These are phyloP conservation scores for Rhopilema esculentum DNA, from an alignment of 30 jellyfish, hydroid and myxozoan species.

Conservation along the genomic window DNA sequence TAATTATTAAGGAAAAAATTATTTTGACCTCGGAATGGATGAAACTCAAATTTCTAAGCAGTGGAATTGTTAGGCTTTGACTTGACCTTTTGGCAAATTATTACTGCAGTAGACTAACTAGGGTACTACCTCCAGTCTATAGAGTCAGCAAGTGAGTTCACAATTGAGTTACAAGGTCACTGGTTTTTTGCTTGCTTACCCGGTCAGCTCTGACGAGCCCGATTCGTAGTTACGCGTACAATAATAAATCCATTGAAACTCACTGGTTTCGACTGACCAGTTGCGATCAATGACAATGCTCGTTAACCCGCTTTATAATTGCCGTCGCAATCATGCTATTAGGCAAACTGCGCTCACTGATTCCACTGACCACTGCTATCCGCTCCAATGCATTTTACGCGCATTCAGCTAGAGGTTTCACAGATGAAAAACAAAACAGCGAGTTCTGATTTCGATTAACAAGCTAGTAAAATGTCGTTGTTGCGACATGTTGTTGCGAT, in stretches of 20 bases:
- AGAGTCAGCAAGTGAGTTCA: background rate
- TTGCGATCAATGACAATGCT: background rate
- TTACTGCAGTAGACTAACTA: background rate
- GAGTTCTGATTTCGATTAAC: background rate
- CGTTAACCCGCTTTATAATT: background rate
- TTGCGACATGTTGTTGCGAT: background rate
- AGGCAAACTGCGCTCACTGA: conserved; percentile 3
- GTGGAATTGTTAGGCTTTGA: too few species aligned
- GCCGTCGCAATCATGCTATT: background rate
- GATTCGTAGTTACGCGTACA: background rate
- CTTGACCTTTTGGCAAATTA: too few species aligned
- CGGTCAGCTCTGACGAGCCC: background rate
- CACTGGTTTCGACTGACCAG: conserved; percentile 40
- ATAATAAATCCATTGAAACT: conserved; percentile 6
- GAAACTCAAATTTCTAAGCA: too few species aligned
- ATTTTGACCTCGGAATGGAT: too few species aligned
- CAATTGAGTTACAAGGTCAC: background rate
- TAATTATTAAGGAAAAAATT: too few species aligned
- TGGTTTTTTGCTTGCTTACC: conserved; percentile 2
- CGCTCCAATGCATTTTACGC: conserved; percentile 17
- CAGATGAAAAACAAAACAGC: background rate
- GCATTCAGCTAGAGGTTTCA: background rate
- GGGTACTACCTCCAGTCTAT: background rate
- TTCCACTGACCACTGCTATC: background rate
- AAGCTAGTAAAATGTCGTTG: background rate